Base-by-base conservation (phyloP, 2,113 vertebrate species). In the Brachypodius melanocephalos region DNA sequence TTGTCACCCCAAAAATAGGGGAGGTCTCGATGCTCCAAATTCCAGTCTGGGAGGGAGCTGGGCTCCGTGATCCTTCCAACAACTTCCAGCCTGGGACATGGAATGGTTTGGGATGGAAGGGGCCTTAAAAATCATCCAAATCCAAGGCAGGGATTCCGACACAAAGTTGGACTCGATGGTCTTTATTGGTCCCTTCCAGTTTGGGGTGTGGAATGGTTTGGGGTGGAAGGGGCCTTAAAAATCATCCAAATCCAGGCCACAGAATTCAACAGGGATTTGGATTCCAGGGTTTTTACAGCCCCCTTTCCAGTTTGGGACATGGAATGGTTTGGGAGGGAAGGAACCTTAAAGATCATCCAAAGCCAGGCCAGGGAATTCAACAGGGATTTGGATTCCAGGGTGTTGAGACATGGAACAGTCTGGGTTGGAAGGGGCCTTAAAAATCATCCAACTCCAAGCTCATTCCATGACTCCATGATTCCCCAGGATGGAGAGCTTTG, bases 281-380 rank as follows among this genome's bases (percentile, higher is more conserved):
- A 59, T 2, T 54, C 5, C 2, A 34, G 1, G 25, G 5, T 45
- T 3, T 34, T 36, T 22, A 10, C 2, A 7, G 10, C 2, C 1
- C 2, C 9, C 14, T 1, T 21, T 65, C 25, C 9, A 8, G 0
- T 18, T 3, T 43, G 38, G 1, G 59, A 29, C 6, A 2, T 8
- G 17, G 25, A 54, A 54, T 25, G 1, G 7, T 55, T 54, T 54
- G 49, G 32, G 40, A 7, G 24, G 40, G 38, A 43, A 31, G 5
- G 1, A 14, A 2, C 36, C 19, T 78, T 34, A 29, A 31, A 5
- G 5, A 52, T 52, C 38, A 7, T 19, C 42, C 5, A 7, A 15
- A 42, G 14, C 71, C 83, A 31, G 36, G 32, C 43, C 42, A 36
- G 0, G 5, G 42, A 46, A 0, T 46, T 3, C 15, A 5, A 6